Evolutionary conservation across 1,140 invertebrate genomes (phyloP), one percentile per base, ranked within the genome.

Genomic region (Steinernema khuongi): DNA sequence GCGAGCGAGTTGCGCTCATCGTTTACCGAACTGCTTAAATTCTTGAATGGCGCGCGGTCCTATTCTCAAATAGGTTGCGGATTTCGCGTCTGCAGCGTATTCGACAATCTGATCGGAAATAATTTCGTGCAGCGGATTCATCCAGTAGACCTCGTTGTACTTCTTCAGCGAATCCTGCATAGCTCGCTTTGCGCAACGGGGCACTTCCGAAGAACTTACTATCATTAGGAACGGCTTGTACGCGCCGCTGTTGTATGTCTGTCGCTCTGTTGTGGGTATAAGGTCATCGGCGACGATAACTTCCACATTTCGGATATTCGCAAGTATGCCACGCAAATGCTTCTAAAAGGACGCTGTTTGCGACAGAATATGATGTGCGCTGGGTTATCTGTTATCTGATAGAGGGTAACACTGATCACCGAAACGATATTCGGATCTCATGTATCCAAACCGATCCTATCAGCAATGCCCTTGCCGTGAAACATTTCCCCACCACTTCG

Each of bases 301-400:
- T 26, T 60, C 22, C 7, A 60, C 50, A 60, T 60, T 60, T 60
- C 50, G 11, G 19, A 60, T 60, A 22, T 60, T 60, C 19, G 50
- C 22, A 22, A 60, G 50, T 60, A 60, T 60, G 19, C 50, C 50
- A 22, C 50, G 50, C 50, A 60, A 26, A 7, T 60, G 50, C 19
- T 60, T 60, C 50, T 60, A 26, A 60, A 60, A 60, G 50, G n/a
- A 22, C 22, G 50, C 14, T 60, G 22, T 60, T 14, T 60, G 50
- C 26, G 50, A 60, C 50, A 60, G 50, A 22, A 60, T 60, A 60
- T 60, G 50, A 60, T 60, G 7, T 60, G 50, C 50, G 50, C 50
- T 14, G 4, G 50, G 50, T 60, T 60, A 60, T 60, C 50, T 60
- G 50, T 60, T 60, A 60, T 60, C 50, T 60, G 50, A 60, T 60